Evolutionary conservation across 1,140 invertebrate genomes (phyloP), one percentile per base, ranked within the genome.

Genomic region (Notospermus geniculatus): DNA sequence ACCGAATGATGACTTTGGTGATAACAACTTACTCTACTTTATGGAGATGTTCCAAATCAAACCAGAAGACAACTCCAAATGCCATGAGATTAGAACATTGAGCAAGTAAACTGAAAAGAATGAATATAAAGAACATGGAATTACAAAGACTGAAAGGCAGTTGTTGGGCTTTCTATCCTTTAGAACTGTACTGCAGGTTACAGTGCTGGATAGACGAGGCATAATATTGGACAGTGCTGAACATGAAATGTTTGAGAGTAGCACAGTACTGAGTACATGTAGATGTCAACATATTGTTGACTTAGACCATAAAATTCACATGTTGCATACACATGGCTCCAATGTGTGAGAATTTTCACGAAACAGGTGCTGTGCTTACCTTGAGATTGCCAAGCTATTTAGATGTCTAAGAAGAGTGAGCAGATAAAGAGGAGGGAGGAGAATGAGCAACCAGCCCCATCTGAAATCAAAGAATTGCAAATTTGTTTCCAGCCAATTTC

Each of bases 1-100:
- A 43, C 39, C 11, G 39, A 13, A 11, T 11, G 39, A 13, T 25
- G 15, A 53, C 9, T 11, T 7, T 50, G 19, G 46, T 60, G 7
- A 63, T 25, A n/a, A n/a, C n/a, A n/a, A 79, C 77, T 76, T 66
- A 79, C 77, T 69, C 71, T 41, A 82, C 73, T 50, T 74, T 71
- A 62, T 77, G 68, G 54, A 80, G 72, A 63, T 84, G 82, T 61
- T 83, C 76, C 74, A 84, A 83, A 64, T 84, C 83, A 74, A 84
- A 84, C 83, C 83, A 84, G 59, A 83, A 83, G 9, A 84, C 83
- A 15, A 83, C 80, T 50, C 72, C 77, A 71, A 84, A 81, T 15
- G 82, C 83, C 64, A 83, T 69, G 22, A 84, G 67, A 64, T 81
- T 83, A 13, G 82, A 83, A 41, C 67, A 67, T 68, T 80, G 78